Evolutionary conservation across 2,113 vertebrate species (phyloP), one percentile per base, ranked within the genome.

Genomic region (Eubucco bourcierii): DNA sequence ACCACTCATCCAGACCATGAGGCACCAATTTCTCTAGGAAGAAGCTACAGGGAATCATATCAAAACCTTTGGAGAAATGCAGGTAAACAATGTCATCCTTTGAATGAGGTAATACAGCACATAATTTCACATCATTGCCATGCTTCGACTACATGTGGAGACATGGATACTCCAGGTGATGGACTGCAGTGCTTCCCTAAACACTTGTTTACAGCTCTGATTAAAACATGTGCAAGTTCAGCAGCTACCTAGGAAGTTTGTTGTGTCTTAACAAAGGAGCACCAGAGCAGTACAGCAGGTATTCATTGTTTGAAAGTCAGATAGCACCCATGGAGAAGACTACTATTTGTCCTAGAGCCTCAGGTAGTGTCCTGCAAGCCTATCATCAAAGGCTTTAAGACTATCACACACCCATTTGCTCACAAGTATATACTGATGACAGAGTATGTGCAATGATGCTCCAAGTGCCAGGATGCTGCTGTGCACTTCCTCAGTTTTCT

Each of bases 311-410:
- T n/a, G 60, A 28, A 71, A 83, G 85, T 91, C 90, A 90, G 83
- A 87, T 79, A 90, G 84, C 71, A 76, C 86, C 95, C 71, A 55
- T n/a, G 80, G 95, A 95, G 84, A 94, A 96, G 94, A 92, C 92
- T 50, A 90, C 74, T 94, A 94, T 82, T 87, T 89, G 78, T 59
- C 74, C 88, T 20, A 33, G 4, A 92, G 88, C 90, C 88, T 83
- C 84, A 94, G 86, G 88, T 71, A 92, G 55, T 9, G 70, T 73
- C 92, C 95, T 87, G 88, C 80, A 18, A 94, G 76, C 86, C 90
- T 94, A 74, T 90, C 80, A 94, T 92, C 93, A 94, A 93, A 82
- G 29, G 55, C 92, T 95, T 76, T 84, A 79, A 68, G 55, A 61
- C 71, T 34, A 81, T 50, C 59, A 46, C 25, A 79, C 59, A 25